Base-by-base conservation (phyloP, 2,113 vertebrate genomes). In the Platysternon megacephalum region DNA sequence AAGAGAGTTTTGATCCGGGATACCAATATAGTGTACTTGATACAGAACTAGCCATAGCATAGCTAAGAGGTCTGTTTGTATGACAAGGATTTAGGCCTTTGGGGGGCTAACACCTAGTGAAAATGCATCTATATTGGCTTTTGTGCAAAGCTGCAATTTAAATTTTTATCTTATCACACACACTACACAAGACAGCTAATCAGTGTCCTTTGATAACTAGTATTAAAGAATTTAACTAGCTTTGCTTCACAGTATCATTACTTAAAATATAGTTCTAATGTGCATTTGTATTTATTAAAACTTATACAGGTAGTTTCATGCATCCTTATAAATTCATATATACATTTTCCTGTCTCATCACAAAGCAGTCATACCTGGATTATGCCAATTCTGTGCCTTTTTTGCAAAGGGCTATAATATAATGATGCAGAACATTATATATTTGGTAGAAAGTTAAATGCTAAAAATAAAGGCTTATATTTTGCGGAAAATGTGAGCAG, bases 131-230 rank as follows among this genome's bases (percentile, higher is more conserved):
- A 97, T 97, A 97, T 98, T 98, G 46, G 98, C 95, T 98, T 97
- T 95, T 98, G 97, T 95, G 84, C 91, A 91, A 97, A 95, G 96
- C 93, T 94, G 97, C 92, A 94, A 93, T 96, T 89, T 98, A 98
- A 98, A 99, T 98, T 98, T 98, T 98, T 98, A 98, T 82, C 97
- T 98, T 99, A 98, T 98, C 98, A 98, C 98, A 98, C 98, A 98
- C 98, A 98, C 97, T 95, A 98, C 96, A 98, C 97, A 80, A 96
- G 98, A 99, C 98, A 97, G 98, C 98, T 98, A 99, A 99, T 99
- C 98, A 98, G 98, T 99, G 98, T 96, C 98, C 98, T 98, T 98
- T 98, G 98, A 99, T 98, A 98, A 97, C 97, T 93, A 97, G 97
- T 95, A 98, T 97, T 98, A 98, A 98, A 85, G 95, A 98, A 98